Evolutionary conservation across 1,140 invertebrate species (phyloP).

Genomic region (Ctenoplectra terminalis): DNA sequence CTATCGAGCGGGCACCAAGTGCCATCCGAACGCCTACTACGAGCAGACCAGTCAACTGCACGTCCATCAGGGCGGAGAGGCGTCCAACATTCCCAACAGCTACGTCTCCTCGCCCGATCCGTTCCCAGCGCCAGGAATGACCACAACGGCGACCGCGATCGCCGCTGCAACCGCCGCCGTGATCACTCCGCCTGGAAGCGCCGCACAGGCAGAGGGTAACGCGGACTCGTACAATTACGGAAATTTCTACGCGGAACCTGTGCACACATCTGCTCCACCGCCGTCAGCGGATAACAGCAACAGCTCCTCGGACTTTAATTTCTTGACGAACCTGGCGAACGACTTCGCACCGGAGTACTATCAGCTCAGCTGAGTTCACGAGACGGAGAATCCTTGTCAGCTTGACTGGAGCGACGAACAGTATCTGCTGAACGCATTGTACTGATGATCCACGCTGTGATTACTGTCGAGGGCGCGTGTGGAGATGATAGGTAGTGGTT

Average conservation of each 20-base stretch:
- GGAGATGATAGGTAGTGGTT: background rate
- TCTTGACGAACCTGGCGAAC: conserved; percentile 94
- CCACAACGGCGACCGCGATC: conserved; percentile 85
- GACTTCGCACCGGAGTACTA: conserved; percentile 96
- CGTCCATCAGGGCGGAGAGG: conserved; percentile 82
- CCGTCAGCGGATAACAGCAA: conserved; percentile 91
- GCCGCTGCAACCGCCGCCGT: conserved; percentile 84
- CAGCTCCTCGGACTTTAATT: conserved; percentile 95
- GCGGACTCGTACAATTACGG: conserved; percentile 87
- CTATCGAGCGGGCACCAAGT: conserved; percentile 73
- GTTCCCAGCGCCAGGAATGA: conserved; percentile 79
- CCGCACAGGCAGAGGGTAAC: conserved; percentile 83
- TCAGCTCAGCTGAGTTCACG: conserved; percentile 86
- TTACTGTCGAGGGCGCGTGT: background rate
- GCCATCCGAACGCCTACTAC: conserved; percentile 79
- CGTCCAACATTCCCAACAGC: conserved; percentile 80
- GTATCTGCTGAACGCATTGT: conserved; percentile 79
- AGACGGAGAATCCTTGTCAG: conserved; percentile 73
- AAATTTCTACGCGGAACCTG: conserved; percentile 85
- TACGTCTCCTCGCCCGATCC: conserved; percentile 82
- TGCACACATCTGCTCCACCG: conserved; percentile 82
- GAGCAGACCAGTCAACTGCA: conserved; percentile 79
- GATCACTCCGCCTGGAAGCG: conserved; percentile 84
- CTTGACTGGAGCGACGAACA: conserved; percentile 81
- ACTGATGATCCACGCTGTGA: conserved; percentile 61